Evolutionary conservation across 2,113 vertebrate species (phyloP), one percentile per base, ranked within the genome.

Genomic region (Manacus vitellinus): DNA sequence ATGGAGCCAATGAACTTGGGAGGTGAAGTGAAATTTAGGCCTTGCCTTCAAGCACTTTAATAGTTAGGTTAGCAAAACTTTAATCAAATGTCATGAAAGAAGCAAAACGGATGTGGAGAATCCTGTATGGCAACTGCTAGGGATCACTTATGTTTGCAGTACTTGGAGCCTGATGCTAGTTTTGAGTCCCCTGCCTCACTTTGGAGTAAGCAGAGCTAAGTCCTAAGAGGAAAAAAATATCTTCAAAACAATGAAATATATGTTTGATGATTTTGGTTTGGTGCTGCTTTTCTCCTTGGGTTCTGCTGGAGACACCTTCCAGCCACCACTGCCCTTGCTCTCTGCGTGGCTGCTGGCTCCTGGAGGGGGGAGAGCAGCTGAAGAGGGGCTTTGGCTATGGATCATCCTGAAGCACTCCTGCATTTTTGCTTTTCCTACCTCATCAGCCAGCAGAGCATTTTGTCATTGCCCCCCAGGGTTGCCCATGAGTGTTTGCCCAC

Each of bases 1-100:
- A 96, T 82, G 96, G 95, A 96, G 94, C 92, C 21, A 20, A 85
- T 89, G 95, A 98, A 96, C 89, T 85, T 95, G 79, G 81, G 71
- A 95, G 72, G 65, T 54, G 72, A 94, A 79, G 75, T 87, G 95
- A 98, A 97, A 97, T 96, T 89, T 63, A 55, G 94, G 85, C 71
- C 81, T 94, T 6, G 72, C 79, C 95, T 96, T 88, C 81, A 89
- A 95, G 85, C 71, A 91, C 73, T 96, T 79, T 92, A 95, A 96
- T 63, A 93, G 81, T 76, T 79, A 91, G 41, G 55, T 78, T 55
- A 91, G 70, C 1, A 12, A 96, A 80, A 93, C 55, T 95, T 97
- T 76, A 96, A 97, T 95, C 91, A 89, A 88, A 85, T 95, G 61
- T 95, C 86, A 97, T 8, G 24, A 51, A 89, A 92, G 54, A 79